Evolutionary conservation across 2,797 vertebrate species (phyloP), one percentile per base, ranked within the genome.

Genomic region (Tamandua tetradactyla): DNA sequence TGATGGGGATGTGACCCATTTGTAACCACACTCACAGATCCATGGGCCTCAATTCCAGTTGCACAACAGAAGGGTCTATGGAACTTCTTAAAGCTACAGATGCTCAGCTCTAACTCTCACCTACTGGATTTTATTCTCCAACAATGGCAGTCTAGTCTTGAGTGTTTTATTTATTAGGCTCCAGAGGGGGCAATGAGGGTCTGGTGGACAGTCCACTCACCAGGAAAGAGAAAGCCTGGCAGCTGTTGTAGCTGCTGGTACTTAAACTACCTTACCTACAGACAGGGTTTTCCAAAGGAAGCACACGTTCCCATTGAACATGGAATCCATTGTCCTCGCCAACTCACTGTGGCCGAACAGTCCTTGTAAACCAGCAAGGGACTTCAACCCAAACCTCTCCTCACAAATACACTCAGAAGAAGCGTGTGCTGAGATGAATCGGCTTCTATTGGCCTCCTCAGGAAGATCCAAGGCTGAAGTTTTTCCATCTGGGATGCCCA

Each of bases 391-490:
- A 25, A 78, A 22, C 42, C 4, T 27, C 3, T 59, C 74, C 25
- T 44, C n/a, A 0, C 9, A 13, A 44, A 37, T 7, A 40, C 13
- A 5, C 3, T 2, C 12, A 11, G 18, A 40, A n/a, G 30, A 91
- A 7, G n/a, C 3, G 2, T 8, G 1, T 15, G 44, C 25, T 9
- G 49, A 61, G 32, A 40, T 20, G 3, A 15, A 11, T 18, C 4
- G 12, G 23, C 74, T n/a, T 78, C 52, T 55, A 18, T 52, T 55
- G 52, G 52, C 52, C 52, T 55, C 15, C n/a, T 20, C 11, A 37
- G 23, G 47, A 71, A 64, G 57, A 47, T n/a, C 37, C 37, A 1
- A 62, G 61, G 49, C 25, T 37, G 23, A 61, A 22, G 1, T 32
- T n/a, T 87, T 62, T n/a, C 35, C 37, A 35, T 59, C 9, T 30